Evolutionary conservation across 2,888 invertebrate species (phyloP).

Genomic region (Apoda limacodes): DNA sequence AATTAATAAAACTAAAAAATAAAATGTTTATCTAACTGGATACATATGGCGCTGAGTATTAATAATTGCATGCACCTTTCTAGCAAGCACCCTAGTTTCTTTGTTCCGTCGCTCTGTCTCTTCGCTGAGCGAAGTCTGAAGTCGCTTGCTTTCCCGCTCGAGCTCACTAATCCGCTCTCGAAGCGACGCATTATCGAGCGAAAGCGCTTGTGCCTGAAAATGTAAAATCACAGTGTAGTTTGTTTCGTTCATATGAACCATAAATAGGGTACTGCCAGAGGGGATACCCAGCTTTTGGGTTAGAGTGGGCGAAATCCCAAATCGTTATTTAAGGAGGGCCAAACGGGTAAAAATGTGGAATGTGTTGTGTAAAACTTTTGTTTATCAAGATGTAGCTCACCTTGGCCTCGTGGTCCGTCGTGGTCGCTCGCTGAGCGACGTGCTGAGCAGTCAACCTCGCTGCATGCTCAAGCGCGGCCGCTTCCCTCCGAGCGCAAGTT

Average conservation of each 20-base stretch:
- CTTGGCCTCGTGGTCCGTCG: conserved; percentile 26
- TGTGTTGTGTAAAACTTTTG: neutral
- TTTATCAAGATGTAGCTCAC: conserved; percentile 19
- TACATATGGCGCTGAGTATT: no score
- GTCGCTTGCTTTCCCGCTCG: conserved; percentile 26
- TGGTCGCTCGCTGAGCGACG: conserved; percentile 28
- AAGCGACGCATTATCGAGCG: conserved; percentile 46
- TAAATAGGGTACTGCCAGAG: no score
- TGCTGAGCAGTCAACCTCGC: conserved; percentile 44
- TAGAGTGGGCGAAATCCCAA: no score
- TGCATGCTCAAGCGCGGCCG: conserved; percentile 48
- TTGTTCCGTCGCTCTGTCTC: conserved; percentile 39
- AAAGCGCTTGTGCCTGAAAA: conserved; percentile 52
- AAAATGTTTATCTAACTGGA: neutral
- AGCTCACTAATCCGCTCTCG: conserved; percentile 32
- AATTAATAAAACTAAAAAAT: no score
- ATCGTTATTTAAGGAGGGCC: no score
- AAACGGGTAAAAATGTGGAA: no score
- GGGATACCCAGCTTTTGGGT: no score
- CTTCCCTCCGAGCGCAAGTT: conserved; percentile 49
- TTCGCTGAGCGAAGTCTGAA: conserved; percentile 28
- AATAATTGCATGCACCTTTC: conserved; percentile 34
- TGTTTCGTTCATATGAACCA: no score
- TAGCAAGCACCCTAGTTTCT: conserved; percentile 50
- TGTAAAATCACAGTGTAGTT: no score